phyloP scores from a whole-genome alignment of 1,140 invertebrate species.

The Procambarus clarkii region DNA sequence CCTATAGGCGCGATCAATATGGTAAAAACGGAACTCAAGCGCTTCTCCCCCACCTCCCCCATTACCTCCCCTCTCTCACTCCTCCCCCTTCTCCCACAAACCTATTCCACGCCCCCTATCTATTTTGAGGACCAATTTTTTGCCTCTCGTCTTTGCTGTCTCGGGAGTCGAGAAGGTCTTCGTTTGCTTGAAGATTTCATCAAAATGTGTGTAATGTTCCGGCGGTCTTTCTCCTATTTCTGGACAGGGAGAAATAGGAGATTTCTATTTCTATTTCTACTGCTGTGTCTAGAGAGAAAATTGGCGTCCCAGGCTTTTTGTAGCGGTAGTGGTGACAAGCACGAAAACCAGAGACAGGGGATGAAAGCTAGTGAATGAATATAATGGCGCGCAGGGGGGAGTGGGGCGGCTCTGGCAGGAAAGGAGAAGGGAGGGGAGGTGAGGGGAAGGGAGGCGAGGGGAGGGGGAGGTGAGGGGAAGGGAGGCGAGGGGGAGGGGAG shows the following conservation, averaged over 20 bases:
- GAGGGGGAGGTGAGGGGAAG: background rate
- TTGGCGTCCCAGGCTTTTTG: too few species aligned
- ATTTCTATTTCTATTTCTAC: too few species aligned
- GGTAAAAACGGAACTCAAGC: conserved; percentile 52
- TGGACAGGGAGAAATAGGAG: too few species aligned
- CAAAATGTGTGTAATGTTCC: too few species aligned
- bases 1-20: conserved; percentile 66
- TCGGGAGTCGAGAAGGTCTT: conserved; percentile 5
- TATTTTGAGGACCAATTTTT: conserved; percentile 62
- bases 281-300: too few species aligned
- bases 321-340: too few species aligned
- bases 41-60: background rate
- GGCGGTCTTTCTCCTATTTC: too few species aligned
- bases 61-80: background rate
- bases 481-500: background rate
- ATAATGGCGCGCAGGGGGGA: background rate
- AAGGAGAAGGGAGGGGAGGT: background rate
- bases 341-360: background rate
- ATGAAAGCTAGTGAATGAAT: background rate
- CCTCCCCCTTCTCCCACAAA: background rate
- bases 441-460: background rate
- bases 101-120: conserved; percentile 18
- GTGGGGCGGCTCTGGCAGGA: too few species aligned
- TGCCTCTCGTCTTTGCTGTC: conserved; percentile 33
- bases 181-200: background rate